Evolutionary conservation across 2,888 invertebrate species (phyloP).

Genomic region (Hyalella azteca): DNA sequence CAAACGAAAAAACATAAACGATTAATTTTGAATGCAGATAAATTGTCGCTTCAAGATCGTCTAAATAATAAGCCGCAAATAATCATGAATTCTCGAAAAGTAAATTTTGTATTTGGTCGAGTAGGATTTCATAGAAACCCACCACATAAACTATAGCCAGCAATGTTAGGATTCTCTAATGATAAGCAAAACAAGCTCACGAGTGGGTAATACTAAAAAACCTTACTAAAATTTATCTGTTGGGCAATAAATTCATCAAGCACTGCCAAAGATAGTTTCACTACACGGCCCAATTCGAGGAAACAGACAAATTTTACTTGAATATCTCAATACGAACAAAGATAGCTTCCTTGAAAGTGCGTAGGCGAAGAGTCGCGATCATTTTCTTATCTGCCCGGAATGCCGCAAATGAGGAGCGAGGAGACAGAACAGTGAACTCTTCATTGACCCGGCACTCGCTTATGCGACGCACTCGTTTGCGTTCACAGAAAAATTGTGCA

Average conservation of each 20-base stretch:
- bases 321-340: not conserved
- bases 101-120: too few relatives aligned
- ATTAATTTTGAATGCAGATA: not conserved
- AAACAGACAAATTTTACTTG: not conserved
- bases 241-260: too few relatives aligned
- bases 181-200: too few relatives aligned
- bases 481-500: too few relatives aligned
- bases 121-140: not conserved
- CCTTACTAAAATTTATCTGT: too few relatives aligned
- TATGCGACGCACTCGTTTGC: too few relatives aligned
- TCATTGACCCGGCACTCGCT: slow-evolving; percentile 24
- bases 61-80: too few relatives aligned
- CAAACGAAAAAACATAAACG: not conserved
- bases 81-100: too few relatives aligned
- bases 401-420: slow-evolving; percentile 10
- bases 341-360: not conserved
- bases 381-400: not conserved
- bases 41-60: not conserved
- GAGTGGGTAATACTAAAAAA: too few relatives aligned
- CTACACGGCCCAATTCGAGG: not conserved
- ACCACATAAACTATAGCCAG: not conserved
- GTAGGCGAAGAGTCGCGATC: not conserved
- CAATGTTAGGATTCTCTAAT: too few relatives aligned
- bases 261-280: not conserved
- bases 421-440: slow-evolving; percentile 21